A percentile compares a stretch with the other conserved stretches of the same genome.
Conservation (phyloP, 2,113 vertebrate species). For the Oenanthe melanoleuca region DNA sequence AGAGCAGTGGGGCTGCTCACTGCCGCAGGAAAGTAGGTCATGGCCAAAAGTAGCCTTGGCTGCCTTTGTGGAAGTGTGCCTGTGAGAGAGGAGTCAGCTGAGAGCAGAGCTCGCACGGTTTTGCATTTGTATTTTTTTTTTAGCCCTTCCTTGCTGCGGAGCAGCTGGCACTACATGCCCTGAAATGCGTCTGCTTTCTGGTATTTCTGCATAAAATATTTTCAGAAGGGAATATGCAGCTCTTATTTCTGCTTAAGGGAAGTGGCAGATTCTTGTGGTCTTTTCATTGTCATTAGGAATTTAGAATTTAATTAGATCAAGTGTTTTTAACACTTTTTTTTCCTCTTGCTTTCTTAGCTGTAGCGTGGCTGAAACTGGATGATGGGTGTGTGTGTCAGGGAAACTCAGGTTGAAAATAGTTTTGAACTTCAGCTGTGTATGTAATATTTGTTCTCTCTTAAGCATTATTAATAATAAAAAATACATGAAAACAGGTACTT, state of each 20-base stretch:
- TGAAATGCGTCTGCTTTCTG: slow-evolving; percentile 44
- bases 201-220: slow-evolving; percentile 30
- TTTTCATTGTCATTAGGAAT: slow-evolving; percentile 11
- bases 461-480: slow-evolving; percentile 6
- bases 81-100: neutral
- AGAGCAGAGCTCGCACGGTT: neutral
- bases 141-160: slow-evolving; percentile 28
- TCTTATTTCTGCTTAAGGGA: slow-evolving; percentile 1
- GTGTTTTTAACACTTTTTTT: neutral
- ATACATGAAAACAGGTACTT: neutral
- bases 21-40: slow-evolving; percentile 55
- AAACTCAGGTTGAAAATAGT: neutral
- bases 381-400: neutral
- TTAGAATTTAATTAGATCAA: slow-evolving; percentile 7
- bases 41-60: slow-evolving; percentile 56
- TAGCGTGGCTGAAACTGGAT: neutral
- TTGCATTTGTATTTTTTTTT: neutral
- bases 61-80: slow-evolving; percentile 2
- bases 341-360: neutral
- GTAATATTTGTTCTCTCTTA: neutral
- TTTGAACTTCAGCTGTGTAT: neutral
- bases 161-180: slow-evolving; percentile 21
- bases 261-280: neutral
- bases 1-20: neutral
- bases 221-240: slow-evolving; percentile 19